phyloP scores from a whole-genome alignment of 2,797 vertebrate genomes.

The Catamblyrhynchus diadema region DNA sequence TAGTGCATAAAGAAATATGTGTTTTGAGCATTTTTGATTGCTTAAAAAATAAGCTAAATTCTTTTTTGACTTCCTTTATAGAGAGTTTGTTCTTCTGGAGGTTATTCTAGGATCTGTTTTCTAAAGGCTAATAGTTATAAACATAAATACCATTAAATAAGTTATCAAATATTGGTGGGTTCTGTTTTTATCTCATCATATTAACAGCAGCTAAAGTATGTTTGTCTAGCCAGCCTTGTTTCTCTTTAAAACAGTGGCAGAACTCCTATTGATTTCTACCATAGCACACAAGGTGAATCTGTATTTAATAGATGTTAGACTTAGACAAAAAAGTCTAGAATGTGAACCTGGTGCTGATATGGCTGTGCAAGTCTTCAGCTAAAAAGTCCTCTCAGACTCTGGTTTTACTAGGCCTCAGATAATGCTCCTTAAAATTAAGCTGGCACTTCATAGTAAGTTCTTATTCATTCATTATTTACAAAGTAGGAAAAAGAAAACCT shows the following conservation, averaged over 20 bases:
- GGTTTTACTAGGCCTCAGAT: not conserved
- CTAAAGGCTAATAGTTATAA: not conserved
- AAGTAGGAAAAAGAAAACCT: conserved; percentile 12
- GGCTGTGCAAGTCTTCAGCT: not conserved
- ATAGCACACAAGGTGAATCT: not conserved
- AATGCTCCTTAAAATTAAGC: conserved; percentile 17
- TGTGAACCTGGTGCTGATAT: not conserved
- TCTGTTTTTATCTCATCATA: not conserved
- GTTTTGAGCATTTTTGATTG: not conserved
- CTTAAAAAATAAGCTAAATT: not conserved
- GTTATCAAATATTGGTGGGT: not conserved
- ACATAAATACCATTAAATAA: not conserved
- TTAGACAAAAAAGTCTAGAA: not conserved
- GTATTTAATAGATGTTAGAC: not conserved
- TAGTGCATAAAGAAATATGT: not conserved
- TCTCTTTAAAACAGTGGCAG: not conserved
- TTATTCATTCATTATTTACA: conserved; percentile 35
- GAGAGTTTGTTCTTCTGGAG: not conserved
- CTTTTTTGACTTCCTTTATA: not conserved
- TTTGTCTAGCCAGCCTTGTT: not conserved
- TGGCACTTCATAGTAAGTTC: not conserved
- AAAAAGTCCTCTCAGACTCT: not conserved
- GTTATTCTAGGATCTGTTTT: not conserved
- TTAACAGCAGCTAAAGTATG: not conserved
- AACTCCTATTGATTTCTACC: not conserved